Conservation (phyloP, 2,888 invertebrate species). For the Cristatella mucedo region DNA sequence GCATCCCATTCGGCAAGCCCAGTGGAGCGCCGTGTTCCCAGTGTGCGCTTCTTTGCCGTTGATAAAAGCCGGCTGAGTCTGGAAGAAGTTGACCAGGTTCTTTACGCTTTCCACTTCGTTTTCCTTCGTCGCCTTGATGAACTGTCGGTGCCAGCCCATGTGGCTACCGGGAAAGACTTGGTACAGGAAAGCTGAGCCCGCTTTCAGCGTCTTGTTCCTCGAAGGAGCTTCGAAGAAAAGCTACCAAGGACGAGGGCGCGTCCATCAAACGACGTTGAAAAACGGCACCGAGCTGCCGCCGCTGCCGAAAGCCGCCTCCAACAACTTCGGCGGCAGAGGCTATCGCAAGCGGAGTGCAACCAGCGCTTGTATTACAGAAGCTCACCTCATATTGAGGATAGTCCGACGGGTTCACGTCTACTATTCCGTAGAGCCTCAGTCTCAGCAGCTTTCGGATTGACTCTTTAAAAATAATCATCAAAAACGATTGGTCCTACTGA, state of each 20-base stretch:
- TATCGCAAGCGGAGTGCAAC: too few relatives aligned
- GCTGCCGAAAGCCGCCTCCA: too few relatives aligned
- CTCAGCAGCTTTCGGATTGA: slow-evolving; percentile 21
- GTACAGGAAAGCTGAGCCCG: slow-evolving; percentile 28
- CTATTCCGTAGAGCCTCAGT: slow-evolving; percentile 18
- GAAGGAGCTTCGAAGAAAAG: slow-evolving; percentile 30
- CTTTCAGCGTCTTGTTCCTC: slow-evolving; percentile 27
- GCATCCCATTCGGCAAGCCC: slow-evolving; percentile 28
- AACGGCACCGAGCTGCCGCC: too few relatives aligned
- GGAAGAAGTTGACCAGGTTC: slow-evolving; percentile 32
- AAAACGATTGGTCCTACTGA: too few relatives aligned
- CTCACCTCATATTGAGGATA: slow-evolving; percentile 28
- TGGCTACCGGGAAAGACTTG: slow-evolving; percentile 35
- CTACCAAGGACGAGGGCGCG: too few relatives aligned
- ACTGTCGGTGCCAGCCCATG: slow-evolving; percentile 25
- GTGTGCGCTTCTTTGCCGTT: slow-evolving; percentile 30
- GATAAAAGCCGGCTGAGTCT: slow-evolving; percentile 25
- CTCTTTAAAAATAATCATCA: too few relatives aligned
- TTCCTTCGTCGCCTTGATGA: slow-evolving; percentile 26
- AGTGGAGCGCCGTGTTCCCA: slow-evolving; percentile 30
- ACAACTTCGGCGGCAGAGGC: too few relatives aligned
- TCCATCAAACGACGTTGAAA: too few relatives aligned
- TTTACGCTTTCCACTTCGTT: slow-evolving; percentile 29
- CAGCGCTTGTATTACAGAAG: too few relatives aligned
- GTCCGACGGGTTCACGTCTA: slow-evolving; percentile 24